Evolutionary conservation across 2,797 vertebrate genomes (phyloP), one percentile per base, ranked within the genome.

Genomic region (Arnoldichthys spilopterus): DNA sequence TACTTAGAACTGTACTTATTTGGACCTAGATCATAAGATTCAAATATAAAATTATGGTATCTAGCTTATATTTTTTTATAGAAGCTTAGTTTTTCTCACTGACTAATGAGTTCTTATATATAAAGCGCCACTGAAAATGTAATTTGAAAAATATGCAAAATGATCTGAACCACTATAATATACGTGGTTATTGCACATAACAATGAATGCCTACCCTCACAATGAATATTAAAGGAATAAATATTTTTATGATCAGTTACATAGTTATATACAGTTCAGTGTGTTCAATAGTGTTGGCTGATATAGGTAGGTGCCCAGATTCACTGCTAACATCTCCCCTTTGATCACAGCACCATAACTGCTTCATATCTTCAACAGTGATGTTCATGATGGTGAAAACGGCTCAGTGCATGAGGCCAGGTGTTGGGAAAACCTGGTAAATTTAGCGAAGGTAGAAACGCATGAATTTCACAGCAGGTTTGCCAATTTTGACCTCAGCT

Each of bases 1-100:
- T 92, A 89, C 78, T 91, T 88, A 87, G 79, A 86, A 89, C 90
- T 80, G 78, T 88, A 81, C 87, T 83, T 87, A 86, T 83, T 79
- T 82, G 85, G 91, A 91, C 87, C 87, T 87, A 82, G 82, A 88
- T 87, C 26, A 73, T 45, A 56, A 79, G 62, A 88, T 86, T 75
- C 78, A 85, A 89, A 87, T 87, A 85, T 59, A 59, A 91, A 72
- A 91, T 79, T 92, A 91, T 78, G 61, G 91, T 88, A 88, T 91
- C 89, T 88, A 73, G 78, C 69, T 84, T 87, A 78, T 89, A 59
- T 72, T 84, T 84, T 79, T 91, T 90, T 86, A 81, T 91, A 92
- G 88, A 91, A 87, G 89, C 90, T 91, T 85, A 53, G 70, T 69
- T 85, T 82, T 80, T 53, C 63, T 72, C 72, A 68, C 61, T 76